Conservation (phyloP, 1,140 invertebrate species). For the Octopus bimaculoides region DNA sequence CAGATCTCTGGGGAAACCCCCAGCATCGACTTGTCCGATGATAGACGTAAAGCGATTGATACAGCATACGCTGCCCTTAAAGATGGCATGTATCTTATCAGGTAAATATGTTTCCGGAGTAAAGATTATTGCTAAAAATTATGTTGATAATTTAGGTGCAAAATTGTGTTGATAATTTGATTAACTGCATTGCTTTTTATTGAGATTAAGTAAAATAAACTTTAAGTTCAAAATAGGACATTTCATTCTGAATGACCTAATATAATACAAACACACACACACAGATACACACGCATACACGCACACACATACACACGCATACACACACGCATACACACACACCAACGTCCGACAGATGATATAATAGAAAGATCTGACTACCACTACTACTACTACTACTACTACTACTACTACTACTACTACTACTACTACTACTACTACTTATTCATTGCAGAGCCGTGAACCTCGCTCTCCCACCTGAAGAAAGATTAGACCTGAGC, state of each 20-base stretch:
- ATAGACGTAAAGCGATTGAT: slow-evolving; percentile 31
- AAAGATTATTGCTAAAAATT: no score
- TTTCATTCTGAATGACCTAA: no score
- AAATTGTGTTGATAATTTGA: no score
- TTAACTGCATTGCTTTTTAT: no score
- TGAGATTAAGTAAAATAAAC: no score
- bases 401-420: not conserved
- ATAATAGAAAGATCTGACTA: no score
- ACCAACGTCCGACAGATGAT: not conserved
- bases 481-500: slow-evolving; percentile 37
- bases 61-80: slow-evolving; percentile 36
- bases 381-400: not conserved
- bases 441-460: slow-evolving; percentile 34
- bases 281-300: no score
- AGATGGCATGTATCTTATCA: slow-evolving; percentile 40
- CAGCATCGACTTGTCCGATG: slow-evolving; percentile 30
- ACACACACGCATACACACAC: not conserved
- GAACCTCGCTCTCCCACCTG: slow-evolving; percentile 34
- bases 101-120: slow-evolving; percentile 23
- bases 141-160: no score
- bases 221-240: no score
- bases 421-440: not conserved
- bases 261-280: no score
- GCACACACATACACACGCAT: not conserved
- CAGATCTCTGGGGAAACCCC: slow-evolving; percentile 33